Conservation (phyloP, 2,888 invertebrate genomes). For the Tethea ocularis region DNA sequence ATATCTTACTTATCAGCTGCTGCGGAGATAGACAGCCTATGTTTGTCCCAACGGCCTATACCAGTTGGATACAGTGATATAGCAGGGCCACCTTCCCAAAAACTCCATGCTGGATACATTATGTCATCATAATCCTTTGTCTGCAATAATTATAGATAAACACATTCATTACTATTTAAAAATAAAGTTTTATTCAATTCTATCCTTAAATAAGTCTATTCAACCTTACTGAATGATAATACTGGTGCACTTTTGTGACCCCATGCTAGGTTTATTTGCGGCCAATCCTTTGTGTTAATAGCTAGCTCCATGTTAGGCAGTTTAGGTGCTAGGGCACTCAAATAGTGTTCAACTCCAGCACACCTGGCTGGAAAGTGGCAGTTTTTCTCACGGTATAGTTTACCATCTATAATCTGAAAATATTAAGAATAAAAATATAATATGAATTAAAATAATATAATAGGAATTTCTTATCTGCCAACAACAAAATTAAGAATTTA, state of each 20-base stretch:
- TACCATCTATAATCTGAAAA: conserved; percentile 93
- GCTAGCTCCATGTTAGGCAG: conserved; percentile 93
- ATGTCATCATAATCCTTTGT: conserved; percentile 93
- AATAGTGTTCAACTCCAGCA: conserved; percentile 94
- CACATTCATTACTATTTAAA: no score
- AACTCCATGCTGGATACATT: conserved; percentile 98
- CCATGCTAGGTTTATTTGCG: conserved; percentile 89
- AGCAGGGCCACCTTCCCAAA: conserved; percentile 99
- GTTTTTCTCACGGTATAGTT: conserved; percentile 90
- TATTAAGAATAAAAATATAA: no score
- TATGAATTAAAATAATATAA: no score
- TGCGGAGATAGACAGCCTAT: conserved; percentile 87
- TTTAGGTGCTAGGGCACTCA: conserved; percentile 86
- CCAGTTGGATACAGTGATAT: conserved; percentile 96
- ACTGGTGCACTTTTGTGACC: conserved; percentile 88
- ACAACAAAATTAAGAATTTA: no score
- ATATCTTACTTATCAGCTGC: conserved; percentile 82
- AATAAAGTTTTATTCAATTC: not conserved
- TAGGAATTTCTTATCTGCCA: no score
- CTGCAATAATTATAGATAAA: conserved; percentile 47
- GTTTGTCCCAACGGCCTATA: conserved; percentile 96
- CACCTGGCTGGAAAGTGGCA: conserved; percentile 98
- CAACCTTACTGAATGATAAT: conserved; percentile 97
- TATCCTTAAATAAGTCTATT: conserved; percentile 21
- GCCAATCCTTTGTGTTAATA: conserved; percentile 96